phyloP scores from a whole-genome alignment of 2,113 vertebrate species.

The Typhlomys cinereus region DNA sequence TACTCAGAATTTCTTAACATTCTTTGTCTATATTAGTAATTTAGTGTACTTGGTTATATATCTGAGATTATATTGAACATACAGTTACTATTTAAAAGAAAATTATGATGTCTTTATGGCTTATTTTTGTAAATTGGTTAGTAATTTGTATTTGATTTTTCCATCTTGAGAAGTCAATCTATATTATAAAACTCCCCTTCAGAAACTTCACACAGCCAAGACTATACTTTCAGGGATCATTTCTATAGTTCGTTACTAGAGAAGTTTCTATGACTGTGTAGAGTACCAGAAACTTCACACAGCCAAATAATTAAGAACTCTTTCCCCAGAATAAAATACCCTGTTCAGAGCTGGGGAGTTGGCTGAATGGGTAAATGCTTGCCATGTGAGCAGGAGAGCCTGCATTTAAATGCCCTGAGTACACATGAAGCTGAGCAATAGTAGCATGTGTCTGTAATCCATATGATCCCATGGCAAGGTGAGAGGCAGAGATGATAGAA shows the following conservation, averaged over 20 bases:
- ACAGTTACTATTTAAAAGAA: constrained; percentile 51
- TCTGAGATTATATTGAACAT: constrained; percentile 38
- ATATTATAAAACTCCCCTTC: constrained; percentile 49
- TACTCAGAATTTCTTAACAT: constrained; percentile 1
- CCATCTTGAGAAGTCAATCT: constrained; percentile 28
- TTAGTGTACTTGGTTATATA: constrained; percentile 44
- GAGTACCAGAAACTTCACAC: constrained; percentile 28
- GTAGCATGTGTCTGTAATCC: too few relatives aligned
- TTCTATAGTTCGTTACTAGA: too few relatives aligned
- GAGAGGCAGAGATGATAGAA: too few relatives aligned
- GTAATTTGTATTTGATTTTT: constrained; percentile 8
- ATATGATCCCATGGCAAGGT: too few relatives aligned
- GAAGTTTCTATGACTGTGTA: too few relatives aligned
- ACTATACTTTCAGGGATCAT: too few relatives aligned
- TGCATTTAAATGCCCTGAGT: too few relatives aligned
- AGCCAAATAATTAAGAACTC: constrained; percentile 39
- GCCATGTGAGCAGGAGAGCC: too few relatives aligned
- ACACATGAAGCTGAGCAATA: too few relatives aligned
- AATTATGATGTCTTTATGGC: constrained; percentile 14
- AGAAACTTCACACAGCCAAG: constrained; percentile 26
- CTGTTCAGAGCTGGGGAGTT: too few relatives aligned
- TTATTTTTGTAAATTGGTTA: constrained; percentile 47
- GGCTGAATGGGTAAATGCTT: too few relatives aligned
- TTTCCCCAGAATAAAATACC: constrained; percentile 46
- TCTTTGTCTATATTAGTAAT: constrained; percentile 31